Evolutionary conservation across 2,888 invertebrate genomes (phyloP), one percentile per base, ranked within the genome.

Genomic region (Tryphoninae sp.): DNA sequence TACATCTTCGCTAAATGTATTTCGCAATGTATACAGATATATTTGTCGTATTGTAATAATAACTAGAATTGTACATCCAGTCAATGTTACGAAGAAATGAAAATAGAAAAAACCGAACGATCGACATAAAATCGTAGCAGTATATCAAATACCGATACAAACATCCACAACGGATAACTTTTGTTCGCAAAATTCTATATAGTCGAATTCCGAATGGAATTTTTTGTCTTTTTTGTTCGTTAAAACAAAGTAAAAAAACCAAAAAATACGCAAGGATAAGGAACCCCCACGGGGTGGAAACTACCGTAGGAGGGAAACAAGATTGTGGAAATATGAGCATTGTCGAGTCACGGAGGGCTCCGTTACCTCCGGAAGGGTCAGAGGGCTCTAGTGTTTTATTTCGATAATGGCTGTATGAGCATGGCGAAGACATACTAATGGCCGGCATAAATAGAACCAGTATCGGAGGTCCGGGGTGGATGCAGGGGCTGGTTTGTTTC

Each of bases 321-420:
- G 45, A 68, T 73, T 62, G 16, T 55, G 11, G 67, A 73, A 73
- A 73, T 77, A 73, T 62, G 80, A 77, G 80, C 26, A 72, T 23
- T 55, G 69, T 40, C 8, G 69, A 3, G 45, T 16, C 64, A 51
- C 55, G 40, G 69, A 53, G 58, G 55, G 55, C 55, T 55, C 13
- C 45, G 16, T 33, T 67, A 53, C 58, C 26, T 40, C 19, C 22
- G 45, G 22, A 19, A 26, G 77, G 65, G 53, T 80, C 76, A 77
- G 77, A 80, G 77, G 72, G 53, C 62, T 55, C 55, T 51, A 40
- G 33, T 81, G 68, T 78, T 68, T 81, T 55, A 42, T 68, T 76
- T 49, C 55, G 58, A 68, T 72, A 71, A 59, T 67, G 77, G 58
- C 45, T 26, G 58, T 67, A 77, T 26, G 72, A 59, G 77, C 53